phyloP scores from a whole-genome alignment of 1,140 invertebrate species.

The Lordiphosa clarofinis region DNA sequence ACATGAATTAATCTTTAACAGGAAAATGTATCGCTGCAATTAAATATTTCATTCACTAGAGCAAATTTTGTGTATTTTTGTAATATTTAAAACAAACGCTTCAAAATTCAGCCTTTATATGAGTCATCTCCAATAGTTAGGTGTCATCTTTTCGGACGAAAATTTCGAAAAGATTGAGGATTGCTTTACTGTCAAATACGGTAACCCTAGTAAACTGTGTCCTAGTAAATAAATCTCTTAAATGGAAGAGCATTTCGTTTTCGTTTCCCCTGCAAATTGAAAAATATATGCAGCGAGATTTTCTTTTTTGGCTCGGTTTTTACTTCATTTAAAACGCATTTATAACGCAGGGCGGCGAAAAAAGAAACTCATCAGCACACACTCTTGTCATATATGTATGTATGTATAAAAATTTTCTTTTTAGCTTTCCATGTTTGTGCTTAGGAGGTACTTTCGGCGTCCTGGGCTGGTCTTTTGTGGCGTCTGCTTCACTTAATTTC shows the following conservation, averaged over 20 bases:
- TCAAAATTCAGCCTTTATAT: no score
- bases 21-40: no score
- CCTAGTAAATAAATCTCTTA: no score
- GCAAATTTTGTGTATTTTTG: no score
- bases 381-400: constrained; percentile 47
- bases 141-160: no score
- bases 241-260: constrained; percentile 12
- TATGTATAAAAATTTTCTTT: constrained; percentile 75
- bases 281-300: constrained; percentile 17
- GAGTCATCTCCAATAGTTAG: no score
- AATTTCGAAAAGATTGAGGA: no score
- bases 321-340: constrained; percentile 78
- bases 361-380: constrained; percentile 68
- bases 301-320: constrained; percentile 62
- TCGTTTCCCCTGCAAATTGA: neutral
- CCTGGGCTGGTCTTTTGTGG: constrained; percentile 55
- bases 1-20: no score
- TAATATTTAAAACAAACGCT: no score
- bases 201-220: no score
- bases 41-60: no score
- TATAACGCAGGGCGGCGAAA: constrained; percentile 60
- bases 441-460: constrained; percentile 23
- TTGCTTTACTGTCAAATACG: no score
- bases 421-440: constrained; percentile 75
- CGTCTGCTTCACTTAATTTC: constrained; percentile 68